Percentiles rank a stretch among this genome's conserved stretches.
phyloP scores from a whole-genome alignment of 2,113 vertebrate genomes.

The Seriola aureovittata region DNA sequence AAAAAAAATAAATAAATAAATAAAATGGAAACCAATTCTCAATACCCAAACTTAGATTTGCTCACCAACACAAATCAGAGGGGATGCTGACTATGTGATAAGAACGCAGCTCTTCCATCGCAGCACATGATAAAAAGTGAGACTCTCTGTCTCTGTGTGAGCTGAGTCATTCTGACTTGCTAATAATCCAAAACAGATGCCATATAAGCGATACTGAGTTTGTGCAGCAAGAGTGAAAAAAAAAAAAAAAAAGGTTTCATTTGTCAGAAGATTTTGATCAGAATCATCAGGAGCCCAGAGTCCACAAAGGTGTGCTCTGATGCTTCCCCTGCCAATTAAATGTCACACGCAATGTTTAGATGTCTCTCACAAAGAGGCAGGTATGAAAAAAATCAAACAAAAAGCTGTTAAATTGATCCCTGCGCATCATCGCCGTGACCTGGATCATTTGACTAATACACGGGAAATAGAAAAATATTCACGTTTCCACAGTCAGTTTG shows the following conservation, averaged over 20 bases:
- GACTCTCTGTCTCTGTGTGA: neutral
- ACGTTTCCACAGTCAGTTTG: neutral
- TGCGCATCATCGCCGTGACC: neutral
- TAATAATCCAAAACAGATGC: neutral
- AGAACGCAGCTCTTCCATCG: neutral
- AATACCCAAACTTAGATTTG: neutral
- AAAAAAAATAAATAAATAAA: neutral
- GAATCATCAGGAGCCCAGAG: slow-evolving; percentile 7
- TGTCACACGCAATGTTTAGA: neutral
- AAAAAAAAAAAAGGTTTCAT: slow-evolving; percentile 1
- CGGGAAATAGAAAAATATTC: neutral
- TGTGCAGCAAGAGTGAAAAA: neutral
- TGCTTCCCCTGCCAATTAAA: slow-evolving; percentile 18
- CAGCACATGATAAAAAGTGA: neutral
- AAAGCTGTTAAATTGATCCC: neutral
- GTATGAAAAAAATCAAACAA: slow-evolving; percentile 16
- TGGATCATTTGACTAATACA: neutral
- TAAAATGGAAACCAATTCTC: neutral
- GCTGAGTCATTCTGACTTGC: slow-evolving; percentile 1
- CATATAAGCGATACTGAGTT: neutral
- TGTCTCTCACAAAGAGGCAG: neutral
- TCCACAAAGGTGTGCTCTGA: neutral
- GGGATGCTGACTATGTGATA: neutral
- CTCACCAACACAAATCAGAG: too few species aligned
- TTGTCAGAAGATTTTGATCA: slow-evolving; percentile 18